These are phyloP conservation scores for Indri indri DNA, from an alignment of 2,113 vertebrate species.

Conservation along the genomic window DNA sequence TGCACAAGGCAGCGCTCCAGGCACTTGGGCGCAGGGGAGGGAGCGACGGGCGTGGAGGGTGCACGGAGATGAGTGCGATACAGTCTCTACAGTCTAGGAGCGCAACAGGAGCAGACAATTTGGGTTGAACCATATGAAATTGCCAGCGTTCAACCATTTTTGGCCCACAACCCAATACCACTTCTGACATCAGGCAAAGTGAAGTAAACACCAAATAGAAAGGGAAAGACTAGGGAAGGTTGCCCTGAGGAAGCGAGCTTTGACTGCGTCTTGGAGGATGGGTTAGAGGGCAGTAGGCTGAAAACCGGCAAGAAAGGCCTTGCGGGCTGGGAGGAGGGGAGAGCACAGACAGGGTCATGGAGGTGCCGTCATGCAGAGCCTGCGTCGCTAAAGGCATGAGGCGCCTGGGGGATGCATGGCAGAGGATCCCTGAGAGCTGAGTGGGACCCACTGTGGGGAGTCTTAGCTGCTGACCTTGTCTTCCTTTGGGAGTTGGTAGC, in stretches of 20 bases:
- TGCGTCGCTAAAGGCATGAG: background rate
- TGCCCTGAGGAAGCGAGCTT: background rate
- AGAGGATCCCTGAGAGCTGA: background rate
- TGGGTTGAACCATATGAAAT: background rate
- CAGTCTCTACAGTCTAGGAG: background rate
- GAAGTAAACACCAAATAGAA: slow-evolving; percentile 46
- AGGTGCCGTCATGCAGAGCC: background rate
- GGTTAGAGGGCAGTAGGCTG: background rate
- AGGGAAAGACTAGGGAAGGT: background rate
- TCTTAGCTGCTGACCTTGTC: background rate
- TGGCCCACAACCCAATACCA: background rate
- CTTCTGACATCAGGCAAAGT: background rate
- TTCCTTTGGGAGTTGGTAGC: background rate
- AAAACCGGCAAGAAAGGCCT: background rate
- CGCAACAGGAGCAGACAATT: background rate
- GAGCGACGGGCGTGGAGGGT: background rate
- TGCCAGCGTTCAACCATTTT: background rate
- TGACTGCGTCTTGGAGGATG: background rate
- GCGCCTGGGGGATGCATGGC: background rate
- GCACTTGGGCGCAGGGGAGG: background rate
- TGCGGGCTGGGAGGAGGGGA: background rate
- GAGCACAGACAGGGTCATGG: background rate
- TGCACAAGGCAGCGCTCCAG: background rate
- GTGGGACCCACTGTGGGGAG: background rate
- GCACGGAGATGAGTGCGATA: background rate